These are phyloP conservation scores for Leptinotarsa texana DNA, from an alignment of 1,140 invertebrate species.

Conservation along the genomic window DNA sequence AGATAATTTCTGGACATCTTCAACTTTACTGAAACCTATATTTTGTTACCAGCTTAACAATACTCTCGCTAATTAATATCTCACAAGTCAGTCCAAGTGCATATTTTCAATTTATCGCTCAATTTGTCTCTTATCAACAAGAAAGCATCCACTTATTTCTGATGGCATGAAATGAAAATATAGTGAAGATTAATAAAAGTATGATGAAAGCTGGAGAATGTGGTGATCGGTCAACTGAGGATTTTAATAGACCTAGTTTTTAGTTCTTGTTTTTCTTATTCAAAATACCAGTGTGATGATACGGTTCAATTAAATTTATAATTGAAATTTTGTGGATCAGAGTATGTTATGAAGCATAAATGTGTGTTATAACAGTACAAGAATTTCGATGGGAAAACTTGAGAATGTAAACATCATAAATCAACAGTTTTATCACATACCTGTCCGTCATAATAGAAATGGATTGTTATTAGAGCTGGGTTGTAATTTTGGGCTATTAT, in stretches of 20 bases:
- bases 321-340: background rate
- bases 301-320: constrained; percentile 4
- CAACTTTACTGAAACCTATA: too few relatives aligned
- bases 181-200: background rate
- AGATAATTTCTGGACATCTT: too few relatives aligned
- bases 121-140: background rate
- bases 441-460: background rate
- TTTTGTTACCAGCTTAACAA: too few relatives aligned
- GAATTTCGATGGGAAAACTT: background rate
- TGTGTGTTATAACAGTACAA: background rate
- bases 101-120: background rate
- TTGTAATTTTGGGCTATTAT: background rate
- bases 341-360: background rate
- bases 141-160: background rate
- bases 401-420: background rate
- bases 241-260: constrained; percentile 1
- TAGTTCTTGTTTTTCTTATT: background rate
- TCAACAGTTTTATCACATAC: background rate
- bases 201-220: background rate
- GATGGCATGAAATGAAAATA: background rate
- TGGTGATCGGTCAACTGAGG: constrained; percentile 4
- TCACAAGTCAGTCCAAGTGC: background rate
- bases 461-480: background rate
- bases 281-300: background rate
- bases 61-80: too few relatives aligned